A percentile compares a stretch with the other conserved stretches of the same genome.
phyloP scores from a whole-genome alignment of 2,797 vertebrate species.

The Strix occidentalis region DNA sequence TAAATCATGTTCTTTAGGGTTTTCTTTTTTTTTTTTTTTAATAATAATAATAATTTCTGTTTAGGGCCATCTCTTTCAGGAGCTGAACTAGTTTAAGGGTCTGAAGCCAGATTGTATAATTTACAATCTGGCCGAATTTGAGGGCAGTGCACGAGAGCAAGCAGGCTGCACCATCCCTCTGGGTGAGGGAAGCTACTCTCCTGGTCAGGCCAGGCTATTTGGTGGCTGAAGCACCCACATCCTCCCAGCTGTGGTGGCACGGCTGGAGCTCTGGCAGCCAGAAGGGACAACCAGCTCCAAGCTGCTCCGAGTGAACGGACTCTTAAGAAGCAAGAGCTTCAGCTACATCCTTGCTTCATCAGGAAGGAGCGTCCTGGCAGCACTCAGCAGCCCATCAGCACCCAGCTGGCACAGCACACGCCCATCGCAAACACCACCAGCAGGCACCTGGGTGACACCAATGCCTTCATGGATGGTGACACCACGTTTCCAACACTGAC shows the following conservation, averaged over 20 bases:
- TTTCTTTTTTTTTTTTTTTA: background rate
- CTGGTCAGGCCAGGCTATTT: background rate
- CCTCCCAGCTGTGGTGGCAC: background rate
- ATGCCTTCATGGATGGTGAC: background rate
- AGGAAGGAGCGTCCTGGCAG: background rate
- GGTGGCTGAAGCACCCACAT: background rate
- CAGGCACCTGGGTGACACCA: background rate
- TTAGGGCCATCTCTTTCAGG: background rate
- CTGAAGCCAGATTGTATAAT: background rate
- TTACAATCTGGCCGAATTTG: background rate
- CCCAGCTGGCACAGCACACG: fast-evolving
- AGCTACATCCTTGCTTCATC: background rate
- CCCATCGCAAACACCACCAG: background rate
- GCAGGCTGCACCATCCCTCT: background rate
- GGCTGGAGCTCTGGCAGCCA: background rate
- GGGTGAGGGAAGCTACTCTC: background rate
- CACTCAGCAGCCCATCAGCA: background rate
- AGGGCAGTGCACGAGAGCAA: fast-evolving
- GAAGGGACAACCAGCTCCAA: background rate
- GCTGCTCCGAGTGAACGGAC: fast-evolving
- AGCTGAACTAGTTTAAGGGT: background rate
- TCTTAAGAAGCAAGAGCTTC: background rate
- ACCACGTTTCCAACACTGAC: fast-evolving
- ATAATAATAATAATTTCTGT: background rate
- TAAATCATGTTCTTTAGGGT: slow-evolving; percentile 55